phyloP scores from a whole-genome alignment of 2,888 invertebrate genomes.

The Blomia tropicalis region DNA sequence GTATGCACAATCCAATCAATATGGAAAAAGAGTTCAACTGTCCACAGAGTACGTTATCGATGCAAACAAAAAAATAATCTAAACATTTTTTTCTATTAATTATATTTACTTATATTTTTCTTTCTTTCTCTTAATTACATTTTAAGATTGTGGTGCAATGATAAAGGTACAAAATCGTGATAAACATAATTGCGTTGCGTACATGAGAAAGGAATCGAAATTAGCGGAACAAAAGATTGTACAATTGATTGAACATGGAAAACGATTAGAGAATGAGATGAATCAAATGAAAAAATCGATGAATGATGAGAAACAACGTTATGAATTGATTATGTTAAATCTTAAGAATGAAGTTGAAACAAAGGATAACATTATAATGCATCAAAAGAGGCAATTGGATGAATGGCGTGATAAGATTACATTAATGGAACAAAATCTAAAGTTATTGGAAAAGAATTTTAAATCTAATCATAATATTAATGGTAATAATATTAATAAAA shows the following conservation, averaged over 20 bases:
- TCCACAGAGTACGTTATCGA: background rate
- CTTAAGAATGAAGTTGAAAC: background rate
- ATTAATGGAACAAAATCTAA: no score
- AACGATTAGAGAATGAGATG: background rate
- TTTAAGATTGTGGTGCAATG: constrained; percentile 1
- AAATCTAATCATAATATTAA: no score
- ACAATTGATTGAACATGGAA: background rate
- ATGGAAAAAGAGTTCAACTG: background rate
- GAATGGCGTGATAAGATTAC: background rate
- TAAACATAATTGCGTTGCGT: constrained; percentile 3
- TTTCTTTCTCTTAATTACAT: background rate
- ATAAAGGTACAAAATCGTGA: background rate
- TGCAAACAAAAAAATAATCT: background rate
- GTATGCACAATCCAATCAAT: constrained; percentile 3
- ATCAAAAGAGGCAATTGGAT: background rate
- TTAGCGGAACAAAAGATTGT: background rate
- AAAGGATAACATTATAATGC: background rate
- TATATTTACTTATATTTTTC: background rate
- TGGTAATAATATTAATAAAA: no score
- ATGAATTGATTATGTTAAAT: background rate
- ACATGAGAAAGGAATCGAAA: background rate
- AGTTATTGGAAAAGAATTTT: no score
- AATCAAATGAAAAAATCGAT: background rate
- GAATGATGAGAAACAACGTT: background rate
- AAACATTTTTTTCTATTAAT: background rate